Conservation (phyloP, 2,797 vertebrate genomes). For the Smutsia temminckii region DNA sequence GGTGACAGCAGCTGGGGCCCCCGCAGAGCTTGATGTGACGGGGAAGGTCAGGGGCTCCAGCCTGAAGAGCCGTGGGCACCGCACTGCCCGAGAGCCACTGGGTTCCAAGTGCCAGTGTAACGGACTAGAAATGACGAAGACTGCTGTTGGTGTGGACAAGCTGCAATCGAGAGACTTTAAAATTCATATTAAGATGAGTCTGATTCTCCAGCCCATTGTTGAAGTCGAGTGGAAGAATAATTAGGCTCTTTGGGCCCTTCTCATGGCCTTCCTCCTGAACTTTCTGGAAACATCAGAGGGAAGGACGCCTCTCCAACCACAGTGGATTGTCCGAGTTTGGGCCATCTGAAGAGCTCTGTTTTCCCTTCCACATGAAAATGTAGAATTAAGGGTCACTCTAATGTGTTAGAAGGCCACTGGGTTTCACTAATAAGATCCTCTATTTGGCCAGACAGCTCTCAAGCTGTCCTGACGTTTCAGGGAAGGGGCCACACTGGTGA, state of each 20-base stretch:
- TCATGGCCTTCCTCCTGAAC: not conserved
- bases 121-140: no score
- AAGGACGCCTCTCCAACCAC: not conserved
- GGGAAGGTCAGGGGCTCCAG: not conserved
- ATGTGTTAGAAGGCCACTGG: not conserved
- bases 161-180: not conserved
- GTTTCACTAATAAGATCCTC: not conserved
- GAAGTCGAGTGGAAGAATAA: constrained; percentile 17
- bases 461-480: fast-evolving
- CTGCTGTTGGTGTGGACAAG: fast-evolving
- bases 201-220: not conserved
- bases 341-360: not conserved
- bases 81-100: not conserved
- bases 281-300: not conserved
- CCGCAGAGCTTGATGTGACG: fast-evolving
- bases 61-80: fast-evolving
- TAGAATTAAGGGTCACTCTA: fast-evolving
- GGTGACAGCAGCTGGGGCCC: not conserved
- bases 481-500: not conserved
- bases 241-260: constrained; percentile 40
- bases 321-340: fast-evolving
- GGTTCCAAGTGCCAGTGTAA: no score
- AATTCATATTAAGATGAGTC: constrained; percentile 13
- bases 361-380: not conserved
- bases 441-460: not conserved